Base-by-base conservation (phyloP, 2,113 vertebrate species). In the Serilophus lunatus region DNA sequence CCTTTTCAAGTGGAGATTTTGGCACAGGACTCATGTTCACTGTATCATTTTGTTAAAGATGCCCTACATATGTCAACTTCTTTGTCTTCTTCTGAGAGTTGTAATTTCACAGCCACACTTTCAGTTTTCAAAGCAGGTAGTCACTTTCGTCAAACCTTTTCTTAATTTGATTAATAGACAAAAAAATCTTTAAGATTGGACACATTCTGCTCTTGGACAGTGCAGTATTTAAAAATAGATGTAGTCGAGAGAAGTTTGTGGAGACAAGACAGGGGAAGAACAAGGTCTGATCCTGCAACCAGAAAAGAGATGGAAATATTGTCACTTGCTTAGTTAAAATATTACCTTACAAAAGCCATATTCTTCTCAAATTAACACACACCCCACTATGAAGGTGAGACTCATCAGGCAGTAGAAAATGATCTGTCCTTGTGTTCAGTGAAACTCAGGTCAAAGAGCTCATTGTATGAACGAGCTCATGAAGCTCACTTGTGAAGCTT, bases 371-470 rank as follows among this genome's bases (percentile, higher is more conserved):
- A 57, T 36, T 61, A 12, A 7, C 35, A 47, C 12, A 5, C 17
- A 54, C 2, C 26, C 26, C n/a, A 31, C 14, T 6, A 44, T 8
- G 19, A 11, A 66, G 20, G 23, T 1, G 0, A 72, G 29, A 19
- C 7, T 89, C 49, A 42, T 36, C 29, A 68, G 33, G 28, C 4
- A 26, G 42, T 8, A 68, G 54, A 56, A 72, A 42, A 89, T 4
- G 0, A 71, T 50, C 47, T 51, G 18, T 61, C 25, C 9, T 16
- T 26, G 9, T 33, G 15, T 57, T 72, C 31, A 42, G 12, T 63
- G 42, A 78, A 77, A 26, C 26, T 64, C 23, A 53, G 54, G 7
- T n/a, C 29, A 68, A 68, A 86, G 10, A 31, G 5, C 23, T 69
- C 17, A 20, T 16, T 16, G 38, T 29, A 40, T 29, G 18, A 63